A percentile compares a stretch with the other conserved stretches of the same genome.
Conservation (phyloP, 2,797 vertebrate species). For the Melanotaenia trifasciata region DNA sequence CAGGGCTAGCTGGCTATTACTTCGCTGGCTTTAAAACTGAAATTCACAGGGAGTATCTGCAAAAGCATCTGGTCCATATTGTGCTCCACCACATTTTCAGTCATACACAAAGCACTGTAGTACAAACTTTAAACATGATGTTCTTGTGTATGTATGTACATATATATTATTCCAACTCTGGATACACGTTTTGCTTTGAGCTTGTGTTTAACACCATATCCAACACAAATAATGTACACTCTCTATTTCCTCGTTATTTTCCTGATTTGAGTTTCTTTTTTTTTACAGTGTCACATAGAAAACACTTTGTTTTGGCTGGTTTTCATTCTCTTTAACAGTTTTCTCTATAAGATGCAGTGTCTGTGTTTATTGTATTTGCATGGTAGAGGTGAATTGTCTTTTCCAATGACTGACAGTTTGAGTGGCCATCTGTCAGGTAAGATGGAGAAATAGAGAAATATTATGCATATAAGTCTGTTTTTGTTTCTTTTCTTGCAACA, state of each 20-base stretch:
- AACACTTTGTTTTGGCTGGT: conserved; percentile 2
- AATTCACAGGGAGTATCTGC: conserved; percentile 60
- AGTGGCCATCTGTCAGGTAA: conserved; percentile 50
- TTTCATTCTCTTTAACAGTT: conserved; percentile 8
- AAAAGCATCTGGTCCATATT: conserved; percentile 70
- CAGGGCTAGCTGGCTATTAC: conserved; percentile 54
- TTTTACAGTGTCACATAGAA: conserved; percentile 18
- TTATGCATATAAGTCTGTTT: conserved; percentile 30
- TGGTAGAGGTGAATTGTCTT: conserved; percentile 30
- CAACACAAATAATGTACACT: conserved; percentile 12
- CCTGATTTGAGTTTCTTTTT: conserved; percentile 14
- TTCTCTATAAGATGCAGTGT: conserved; percentile 16
- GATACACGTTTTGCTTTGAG: conserved; percentile 5
- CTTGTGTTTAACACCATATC: conserved; percentile 27
- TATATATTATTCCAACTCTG: conserved; percentile 22
- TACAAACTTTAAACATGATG: conserved; percentile 14
- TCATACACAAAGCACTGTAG: conserved; percentile 25
- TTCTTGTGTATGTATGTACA: conserved; percentile 8
- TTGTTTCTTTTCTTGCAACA: neutral
- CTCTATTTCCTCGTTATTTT: conserved; percentile 10
- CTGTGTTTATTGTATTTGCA: conserved; percentile 43
- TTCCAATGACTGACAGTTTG: conserved; percentile 54
- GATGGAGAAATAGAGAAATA: conserved; percentile 14
- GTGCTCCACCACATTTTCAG: conserved; percentile 26
- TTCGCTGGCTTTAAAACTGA: conserved; percentile 66